These are phyloP conservation scores for Marmota flaviventris DNA, from an alignment of 2,113 vertebrate species.

Conservation along the genomic window DNA sequence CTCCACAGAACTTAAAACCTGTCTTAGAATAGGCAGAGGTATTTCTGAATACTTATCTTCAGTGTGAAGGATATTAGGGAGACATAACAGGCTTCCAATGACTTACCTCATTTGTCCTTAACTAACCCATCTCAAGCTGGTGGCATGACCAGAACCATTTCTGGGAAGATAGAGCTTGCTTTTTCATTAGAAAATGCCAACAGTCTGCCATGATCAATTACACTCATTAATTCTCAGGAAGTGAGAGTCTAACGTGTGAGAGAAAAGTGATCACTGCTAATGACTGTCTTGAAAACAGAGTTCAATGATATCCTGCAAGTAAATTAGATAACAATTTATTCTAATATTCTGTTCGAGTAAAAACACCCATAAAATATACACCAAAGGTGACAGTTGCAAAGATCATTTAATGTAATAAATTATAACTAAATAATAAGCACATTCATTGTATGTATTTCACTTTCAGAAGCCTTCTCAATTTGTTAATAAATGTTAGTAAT, in stretches of 20 bases:
- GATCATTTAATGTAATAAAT: conserved; percentile 33
- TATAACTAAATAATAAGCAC: background rate
- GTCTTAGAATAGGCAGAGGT: background rate
- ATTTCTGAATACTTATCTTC: conserved; percentile 11
- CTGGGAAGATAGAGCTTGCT: background rate
- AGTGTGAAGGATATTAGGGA: background rate
- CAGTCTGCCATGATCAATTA: background rate
- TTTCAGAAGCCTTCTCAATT: background rate
- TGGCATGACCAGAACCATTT: background rate
- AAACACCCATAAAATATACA: background rate
- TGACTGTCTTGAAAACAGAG: background rate
- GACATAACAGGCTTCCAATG: background rate
- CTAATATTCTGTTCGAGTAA: conserved; percentile 24
- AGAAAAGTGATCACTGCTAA: background rate
- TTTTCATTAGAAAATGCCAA: conserved; percentile 47
- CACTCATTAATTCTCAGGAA: conserved; percentile 6
- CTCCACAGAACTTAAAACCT: background rate
- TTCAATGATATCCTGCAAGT: background rate
- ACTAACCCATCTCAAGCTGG: background rate
- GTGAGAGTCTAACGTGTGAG: background rate
- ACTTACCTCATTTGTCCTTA: background rate
- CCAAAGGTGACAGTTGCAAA: background rate
- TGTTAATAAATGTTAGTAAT: background rate
- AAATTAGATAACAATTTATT: background rate
- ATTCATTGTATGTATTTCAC: background rate